Base-by-base conservation (phyloP, 1,140 invertebrate species). In the Kradibia gibbosae region DNA sequence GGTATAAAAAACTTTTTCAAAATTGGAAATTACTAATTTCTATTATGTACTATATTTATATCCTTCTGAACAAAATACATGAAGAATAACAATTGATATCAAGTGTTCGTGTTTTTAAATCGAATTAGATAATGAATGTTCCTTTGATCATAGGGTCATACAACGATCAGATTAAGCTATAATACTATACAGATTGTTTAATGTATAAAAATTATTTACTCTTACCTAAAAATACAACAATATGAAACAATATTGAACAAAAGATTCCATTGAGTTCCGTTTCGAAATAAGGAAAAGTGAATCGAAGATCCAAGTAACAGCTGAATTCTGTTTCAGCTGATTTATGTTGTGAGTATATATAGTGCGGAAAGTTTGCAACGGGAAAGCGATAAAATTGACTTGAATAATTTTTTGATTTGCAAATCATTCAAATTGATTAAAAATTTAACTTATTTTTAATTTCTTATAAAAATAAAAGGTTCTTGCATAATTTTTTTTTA, bases 201-300 rank as follows among this genome's bases (percentile, higher is more conserved):
- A 57, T 1, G 25, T 25, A 25, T 57, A 25, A 57, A 25, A 57
- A 74, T 10, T 45, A 53, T 55, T 62, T 13, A 60, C 60, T 34
- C 22, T 53, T 20, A 36, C 15, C 31, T 17, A 55, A n/a, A 48
- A 55, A 55, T 55, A 74, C 45, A 2, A 22, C 10, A 36, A 74
- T 55, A 74, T 50, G 53, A 48, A 73, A 50, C 25, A 3, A 13
- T n/a, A 17, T 57, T 77, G 50, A 77, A 77, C 75, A 77, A 65
- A 76, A 77, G 75, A 77, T 65, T 48, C 57, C 73, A 4, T 36
- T 60, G 25, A 75, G 34, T 42, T 28, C 7, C n/a, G 31, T 45
- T 53, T 50, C 28, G 50, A 31, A 74, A 74, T 22, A 20, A 42
- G 22, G 36, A 45, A 42, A 36, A 25, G 25, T 13, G 65, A 62